Conservation (phyloP, 2,113 vertebrate genomes). For the Myxocyprinus asiaticus region DNA sequence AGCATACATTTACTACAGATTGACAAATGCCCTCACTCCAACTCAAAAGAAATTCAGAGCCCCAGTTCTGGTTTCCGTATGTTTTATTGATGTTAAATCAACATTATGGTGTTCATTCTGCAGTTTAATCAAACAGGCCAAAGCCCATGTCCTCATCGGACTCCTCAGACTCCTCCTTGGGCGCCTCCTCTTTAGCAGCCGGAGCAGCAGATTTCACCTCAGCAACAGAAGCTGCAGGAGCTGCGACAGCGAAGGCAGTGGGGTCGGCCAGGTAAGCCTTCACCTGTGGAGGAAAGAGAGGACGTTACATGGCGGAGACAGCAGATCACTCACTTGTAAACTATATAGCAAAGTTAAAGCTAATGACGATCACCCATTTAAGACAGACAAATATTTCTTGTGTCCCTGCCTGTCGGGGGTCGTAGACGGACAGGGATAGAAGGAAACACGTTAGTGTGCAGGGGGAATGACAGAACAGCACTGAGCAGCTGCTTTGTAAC, state of each 20-base stretch:
- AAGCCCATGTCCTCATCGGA: constrained; percentile 97
- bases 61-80: background rate
- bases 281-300: constrained; percentile 66
- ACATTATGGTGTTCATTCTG: background rate
- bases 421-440: constrained; percentile 34
- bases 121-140: constrained; percentile 86
- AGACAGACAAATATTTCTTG: background rate
- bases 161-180: constrained; percentile 91
- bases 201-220: constrained; percentile 72
- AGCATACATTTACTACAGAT: too few species aligned
- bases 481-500: constrained; percentile 47
- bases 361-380: too few species aligned
- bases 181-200: constrained; percentile 80
- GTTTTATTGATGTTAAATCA: constrained; percentile 45
- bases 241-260: constrained; percentile 83
- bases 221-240: constrained; percentile 71
- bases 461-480: constrained; percentile 53
- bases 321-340: too few species aligned
- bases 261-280: constrained; percentile 95
- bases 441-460: constrained; percentile 46
- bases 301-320: background rate
- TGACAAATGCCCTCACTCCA: too few species aligned
- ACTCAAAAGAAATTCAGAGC: background rate
- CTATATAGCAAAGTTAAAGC: background rate
- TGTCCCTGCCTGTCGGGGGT: constrained; percentile 9